Conservation (phyloP, 2,888 invertebrate species). For the Cantharis flavilabris region DNA sequence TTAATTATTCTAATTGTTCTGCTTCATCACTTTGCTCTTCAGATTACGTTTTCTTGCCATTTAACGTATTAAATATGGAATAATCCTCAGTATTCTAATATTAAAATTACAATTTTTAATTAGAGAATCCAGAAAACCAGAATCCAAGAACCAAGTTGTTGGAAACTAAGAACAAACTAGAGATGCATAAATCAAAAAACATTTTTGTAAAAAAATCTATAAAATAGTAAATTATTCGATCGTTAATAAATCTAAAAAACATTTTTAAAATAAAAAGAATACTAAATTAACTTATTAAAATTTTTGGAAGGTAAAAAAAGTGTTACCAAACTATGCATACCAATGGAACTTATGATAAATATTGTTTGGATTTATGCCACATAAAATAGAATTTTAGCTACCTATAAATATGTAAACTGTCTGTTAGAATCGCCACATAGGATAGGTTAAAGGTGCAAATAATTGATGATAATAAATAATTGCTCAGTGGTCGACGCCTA, state of each 20-base stretch:
- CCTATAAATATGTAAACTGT: slow-evolving; percentile 2
- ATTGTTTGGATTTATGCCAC: neutral
- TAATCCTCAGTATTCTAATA: too few relatives aligned
- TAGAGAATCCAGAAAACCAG: too few relatives aligned
- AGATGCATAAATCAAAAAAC: neutral
- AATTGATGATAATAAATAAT: slow-evolving; percentile 13
- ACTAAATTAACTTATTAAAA: neutral
- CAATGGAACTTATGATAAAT: neutral
- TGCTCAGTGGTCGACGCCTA: slow-evolving; percentile 30
- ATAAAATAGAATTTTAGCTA: neutral
- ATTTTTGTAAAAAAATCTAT: neutral
- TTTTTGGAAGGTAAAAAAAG: neutral
- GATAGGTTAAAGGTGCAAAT: slow-evolving; percentile 29
- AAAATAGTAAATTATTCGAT: neutral
- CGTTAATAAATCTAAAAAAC: neutral
- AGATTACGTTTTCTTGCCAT: too few relatives aligned
- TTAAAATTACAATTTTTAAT: too few relatives aligned
- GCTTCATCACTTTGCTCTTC: too few relatives aligned
- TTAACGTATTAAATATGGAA: too few relatives aligned
- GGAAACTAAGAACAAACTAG: neutral
- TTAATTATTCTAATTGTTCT: too few relatives aligned
- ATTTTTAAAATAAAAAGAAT: neutral
- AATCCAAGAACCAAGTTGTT: too few relatives aligned
- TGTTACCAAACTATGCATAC: neutral
- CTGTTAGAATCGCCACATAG: slow-evolving; percentile 9